Evolutionary conservation across 1,140 invertebrate species (phyloP).

Genomic region (Achatina immaculata): DNA sequence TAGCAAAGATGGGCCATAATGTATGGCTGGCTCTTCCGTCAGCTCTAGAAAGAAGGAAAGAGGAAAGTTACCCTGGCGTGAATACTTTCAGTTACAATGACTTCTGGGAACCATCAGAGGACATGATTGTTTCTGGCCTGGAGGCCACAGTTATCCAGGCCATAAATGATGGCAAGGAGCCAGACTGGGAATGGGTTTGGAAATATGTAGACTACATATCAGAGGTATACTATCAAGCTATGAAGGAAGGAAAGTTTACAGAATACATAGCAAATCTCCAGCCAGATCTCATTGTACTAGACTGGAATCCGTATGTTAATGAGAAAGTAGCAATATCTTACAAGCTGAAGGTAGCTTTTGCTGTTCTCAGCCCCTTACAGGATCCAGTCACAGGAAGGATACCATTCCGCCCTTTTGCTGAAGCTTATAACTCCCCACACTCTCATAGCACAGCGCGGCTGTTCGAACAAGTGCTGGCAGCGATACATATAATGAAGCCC

Average conservation of each 20-base stretch:
- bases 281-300: conserved; percentile 33
- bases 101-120: conserved; percentile 1
- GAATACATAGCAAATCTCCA: neutral
- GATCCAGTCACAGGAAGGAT: neutral
- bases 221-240: neutral
- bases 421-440: conserved; percentile 7
- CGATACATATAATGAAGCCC: neutral
- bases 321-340: conserved; percentile 33
- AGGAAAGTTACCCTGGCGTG: conserved; percentile 44
- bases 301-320: conserved; percentile 12
- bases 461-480: conserved; percentile 5
- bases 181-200: neutral
- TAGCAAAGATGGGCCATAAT: neutral
- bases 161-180: neutral
- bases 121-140: neutral
- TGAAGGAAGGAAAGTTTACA: neutral
- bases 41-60: conserved; percentile 46
- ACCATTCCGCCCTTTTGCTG: neutral
- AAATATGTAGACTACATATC: neutral
- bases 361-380: conserved; percentile 18
- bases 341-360: conserved; percentile 33
- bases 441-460: conserved; percentile 28
- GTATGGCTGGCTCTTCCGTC: neutral
- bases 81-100: too few species aligned
- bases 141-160: neutral